Base-by-base conservation (phyloP, 1,140 invertebrate species). In the Grapholita molesta region DNA sequence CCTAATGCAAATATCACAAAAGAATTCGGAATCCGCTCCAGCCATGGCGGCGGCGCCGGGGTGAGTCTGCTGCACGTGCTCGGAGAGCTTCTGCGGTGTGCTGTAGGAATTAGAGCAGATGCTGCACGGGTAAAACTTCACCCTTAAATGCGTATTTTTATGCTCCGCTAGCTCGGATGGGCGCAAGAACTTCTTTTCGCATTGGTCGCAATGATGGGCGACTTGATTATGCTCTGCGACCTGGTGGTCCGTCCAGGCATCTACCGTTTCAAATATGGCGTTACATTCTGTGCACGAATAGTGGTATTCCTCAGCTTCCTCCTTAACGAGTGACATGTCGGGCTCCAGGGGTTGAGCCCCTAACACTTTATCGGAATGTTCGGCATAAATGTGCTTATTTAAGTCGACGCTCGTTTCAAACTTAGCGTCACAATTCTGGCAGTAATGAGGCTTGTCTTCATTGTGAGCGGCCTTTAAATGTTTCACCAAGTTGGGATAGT, bases 71-170 rank as follows among this genome's bases (percentile, higher is more conserved):
- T 90, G 92, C 76, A 94, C 93, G 61, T 95, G 94, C 9, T 93
- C 89, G 21, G 93, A 91, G 4, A 95, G 78, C 15, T 93, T 91
- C 32, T 92, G 88, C 0, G 93, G 89, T n/a, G 93, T 94, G 69
- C 93, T 94, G 73, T 94, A 95, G 55, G 94, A 94, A 68, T 93
- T 93, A 0, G 92, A 85, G 69, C 94, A 95, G 30, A 94, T 86
- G 3, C 89, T 93, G 67, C 94, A 95, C 0, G 94, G 93, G 67
- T 94, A 95, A 23, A 94, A 93, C 75, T 95, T 95, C 1, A 95
- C 90, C 73, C 95, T 94, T 23, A 95, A 86, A 83, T 95, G 95
- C 1, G 94, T 90, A 74, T 93, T 94, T 52, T 94, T 94, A 75
- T 95, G 95, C 71, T 95, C 94, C 0, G 92, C 91, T 4, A 95